Conservation (phyloP, 2,888 invertebrate species). For the Flabesymbios commensalis region DNA sequence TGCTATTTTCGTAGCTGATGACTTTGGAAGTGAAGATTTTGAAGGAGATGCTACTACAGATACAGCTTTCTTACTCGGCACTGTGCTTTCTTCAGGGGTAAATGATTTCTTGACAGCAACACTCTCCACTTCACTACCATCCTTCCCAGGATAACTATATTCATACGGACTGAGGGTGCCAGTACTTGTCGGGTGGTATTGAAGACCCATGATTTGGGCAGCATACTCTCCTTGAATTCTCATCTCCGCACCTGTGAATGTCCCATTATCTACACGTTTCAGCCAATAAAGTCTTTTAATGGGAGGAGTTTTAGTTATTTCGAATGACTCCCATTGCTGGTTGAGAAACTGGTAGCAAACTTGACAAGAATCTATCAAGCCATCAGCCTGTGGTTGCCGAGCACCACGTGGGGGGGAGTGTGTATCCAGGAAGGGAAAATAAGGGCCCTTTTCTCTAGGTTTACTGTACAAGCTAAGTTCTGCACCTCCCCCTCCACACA, state of each 20-base stretch:
- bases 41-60: not conserved
- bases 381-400: conserved; percentile 57
- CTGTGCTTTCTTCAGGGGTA: not conserved
- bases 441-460: conserved; percentile 68
- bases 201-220: conserved; percentile 74
- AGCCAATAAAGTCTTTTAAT: conserved; percentile 88
- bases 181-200: conserved; percentile 40
- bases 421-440: conserved; percentile 88
- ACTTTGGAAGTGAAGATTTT: not conserved
- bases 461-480: conserved; percentile 61
- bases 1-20: not conserved
- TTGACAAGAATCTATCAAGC: conserved; percentile 75
- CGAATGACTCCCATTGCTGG: conserved; percentile 91
- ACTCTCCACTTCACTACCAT: no score
- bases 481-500: conserved; percentile 57
- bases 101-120: not conserved
- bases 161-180: conserved; percentile 17
- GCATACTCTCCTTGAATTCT: conserved; percentile 89
- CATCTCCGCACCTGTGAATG: conserved; percentile 73
- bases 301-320: conserved; percentile 82
- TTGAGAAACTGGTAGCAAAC: conserved; percentile 83
- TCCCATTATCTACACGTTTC: conserved; percentile 87
- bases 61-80: not conserved
- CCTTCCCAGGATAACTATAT: not conserved
- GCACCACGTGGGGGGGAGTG: conserved; percentile 83